These are phyloP conservation scores for Mylabris sibirica DNA, from an alignment of 2,888 invertebrate species.

Conservation along the genomic window DNA sequence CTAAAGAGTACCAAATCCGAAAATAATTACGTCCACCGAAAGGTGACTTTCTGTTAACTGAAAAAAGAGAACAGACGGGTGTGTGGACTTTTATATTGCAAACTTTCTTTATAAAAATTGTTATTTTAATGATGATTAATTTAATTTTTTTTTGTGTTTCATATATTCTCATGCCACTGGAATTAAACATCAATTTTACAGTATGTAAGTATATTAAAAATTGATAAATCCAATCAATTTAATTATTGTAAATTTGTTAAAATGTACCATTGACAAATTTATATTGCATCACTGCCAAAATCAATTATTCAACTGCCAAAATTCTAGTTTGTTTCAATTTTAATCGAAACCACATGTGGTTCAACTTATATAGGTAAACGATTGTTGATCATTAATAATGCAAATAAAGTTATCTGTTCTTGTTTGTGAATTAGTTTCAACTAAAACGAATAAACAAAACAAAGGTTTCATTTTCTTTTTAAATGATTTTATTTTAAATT, in stretches of 20 bases:
- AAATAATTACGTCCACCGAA: not conserved
- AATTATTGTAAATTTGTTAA: not conserved
- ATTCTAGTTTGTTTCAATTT: constrained; percentile 11
- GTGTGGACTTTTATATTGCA: not conserved
- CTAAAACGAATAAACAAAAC: not conserved
- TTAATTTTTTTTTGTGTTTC: constrained; percentile 5
- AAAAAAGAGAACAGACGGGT: not conserved
- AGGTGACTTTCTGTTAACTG: not conserved
- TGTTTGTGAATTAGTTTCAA: constrained; percentile 5
- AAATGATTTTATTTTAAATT: not conserved
- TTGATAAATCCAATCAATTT: not conserved
- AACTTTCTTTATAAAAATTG: not conserved
- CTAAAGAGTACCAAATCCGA: constrained; percentile 4
- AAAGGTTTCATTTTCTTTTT: not conserved
- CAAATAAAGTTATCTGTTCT: constrained; percentile 13
- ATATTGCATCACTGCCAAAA: constrained; percentile 13
- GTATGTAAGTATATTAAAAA: constrained; percentile 30
- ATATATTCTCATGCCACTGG: not conserved
- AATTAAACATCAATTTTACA: not conserved
- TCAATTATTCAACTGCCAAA: constrained; percentile 18
- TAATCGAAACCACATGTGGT: constrained; percentile 8
- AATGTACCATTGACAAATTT: constrained; percentile 11
- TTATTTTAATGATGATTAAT: not conserved
- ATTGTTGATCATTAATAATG: constrained; percentile 8
- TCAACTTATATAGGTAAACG: not conserved